A percentile compares a stretch with the other conserved stretches of the same genome.
Conservation (phyloP, 2,797 vertebrate genomes). For the Chaunax sp. region DNA sequence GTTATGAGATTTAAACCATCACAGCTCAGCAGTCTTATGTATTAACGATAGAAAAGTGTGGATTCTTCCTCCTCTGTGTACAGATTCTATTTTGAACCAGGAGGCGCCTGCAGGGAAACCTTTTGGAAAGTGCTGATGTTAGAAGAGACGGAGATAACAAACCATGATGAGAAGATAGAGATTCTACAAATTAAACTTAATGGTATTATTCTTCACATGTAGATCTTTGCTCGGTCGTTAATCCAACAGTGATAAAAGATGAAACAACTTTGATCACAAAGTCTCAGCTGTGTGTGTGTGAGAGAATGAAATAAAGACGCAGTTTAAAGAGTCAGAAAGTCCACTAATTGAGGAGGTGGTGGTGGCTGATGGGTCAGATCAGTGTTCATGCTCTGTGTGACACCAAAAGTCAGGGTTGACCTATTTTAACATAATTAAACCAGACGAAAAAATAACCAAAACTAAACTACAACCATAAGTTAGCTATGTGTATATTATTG, state of each 20-base stretch:
- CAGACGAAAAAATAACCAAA: no score
- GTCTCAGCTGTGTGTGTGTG: no score
- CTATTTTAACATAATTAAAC: no score
- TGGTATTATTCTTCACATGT: neutral
- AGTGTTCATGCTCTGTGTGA: no score
- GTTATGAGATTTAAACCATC: neutral
- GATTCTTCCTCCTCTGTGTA: neutral
- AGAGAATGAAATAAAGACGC: no score
- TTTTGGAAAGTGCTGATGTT: constrained; percentile 15
- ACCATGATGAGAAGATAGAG: neutral
- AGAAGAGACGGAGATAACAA: neutral
- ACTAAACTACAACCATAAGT: no score
- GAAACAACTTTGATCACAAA: neutral
- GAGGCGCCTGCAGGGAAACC: neutral
- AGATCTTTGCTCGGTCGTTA: constrained; percentile 5
- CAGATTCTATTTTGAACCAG: neutral
- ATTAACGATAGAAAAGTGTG: neutral
- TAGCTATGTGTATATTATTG: no score
- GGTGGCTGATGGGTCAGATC: no score
- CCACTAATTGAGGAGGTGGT: no score
- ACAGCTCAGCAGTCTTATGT: no score
- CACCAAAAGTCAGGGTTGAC: no score
- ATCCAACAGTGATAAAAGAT: neutral
- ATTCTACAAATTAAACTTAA: neutral
- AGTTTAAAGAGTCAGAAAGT: no score